Evolutionary conservation across 2,113 vertebrate species (phyloP).

Genomic region (Ibidorhyncha struthersii): DNA sequence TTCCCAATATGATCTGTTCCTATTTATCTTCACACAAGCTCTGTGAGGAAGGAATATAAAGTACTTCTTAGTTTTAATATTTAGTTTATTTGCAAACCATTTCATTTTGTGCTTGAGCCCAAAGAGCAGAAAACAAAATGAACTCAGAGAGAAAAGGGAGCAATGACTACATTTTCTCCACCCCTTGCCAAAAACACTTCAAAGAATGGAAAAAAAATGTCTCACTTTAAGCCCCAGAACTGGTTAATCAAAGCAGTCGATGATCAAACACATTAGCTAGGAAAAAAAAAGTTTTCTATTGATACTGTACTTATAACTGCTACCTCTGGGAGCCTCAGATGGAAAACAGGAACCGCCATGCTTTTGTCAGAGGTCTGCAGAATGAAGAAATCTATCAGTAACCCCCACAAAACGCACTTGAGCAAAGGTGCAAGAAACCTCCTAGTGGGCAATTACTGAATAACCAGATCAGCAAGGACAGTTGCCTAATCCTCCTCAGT

Average conservation of each 20-base stretch:
- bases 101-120: background rate
- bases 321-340: slow-evolving; percentile 58
- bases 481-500: background rate
- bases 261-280: background rate
- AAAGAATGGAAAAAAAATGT: slow-evolving; percentile 34
- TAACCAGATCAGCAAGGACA: background rate
- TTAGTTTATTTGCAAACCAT: background rate
- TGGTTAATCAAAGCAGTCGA: slow-evolving; percentile 30
- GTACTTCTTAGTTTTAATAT: background rate
- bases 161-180: background rate
- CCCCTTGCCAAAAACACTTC: slow-evolving; percentile 31
- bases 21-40: background rate
- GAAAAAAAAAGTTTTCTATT: slow-evolving; percentile 37
- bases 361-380: background rate
- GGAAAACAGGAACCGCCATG: background rate
- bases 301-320: slow-evolving; percentile 49
- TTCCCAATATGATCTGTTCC: background rate
- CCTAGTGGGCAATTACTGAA: background rate
- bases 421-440: slow-evolving; percentile 19
- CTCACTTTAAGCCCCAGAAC: background rate
- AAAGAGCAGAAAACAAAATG: background rate
- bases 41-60: background rate
- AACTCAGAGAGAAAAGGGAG: background rate
- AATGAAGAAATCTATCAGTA: background rate
- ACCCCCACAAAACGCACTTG: background rate